Conservation (phyloP, 2,797 vertebrate genomes). For the Eulemur albifrons region DNA sequence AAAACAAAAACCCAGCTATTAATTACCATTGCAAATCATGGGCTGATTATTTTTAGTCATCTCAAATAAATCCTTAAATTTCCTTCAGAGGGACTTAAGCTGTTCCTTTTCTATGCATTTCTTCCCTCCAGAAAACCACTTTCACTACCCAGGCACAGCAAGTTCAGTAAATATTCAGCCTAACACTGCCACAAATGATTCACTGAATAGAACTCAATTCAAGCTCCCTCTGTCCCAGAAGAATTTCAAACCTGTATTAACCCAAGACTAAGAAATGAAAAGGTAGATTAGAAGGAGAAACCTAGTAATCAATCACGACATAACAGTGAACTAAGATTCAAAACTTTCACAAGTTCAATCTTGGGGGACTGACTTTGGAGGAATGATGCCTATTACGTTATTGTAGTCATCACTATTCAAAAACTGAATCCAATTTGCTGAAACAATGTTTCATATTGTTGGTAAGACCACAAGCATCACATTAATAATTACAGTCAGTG, state of each 20-base stretch:
- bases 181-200: background rate
- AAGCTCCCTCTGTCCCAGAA: slow-evolving; percentile 19
- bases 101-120: background rate
- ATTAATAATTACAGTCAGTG: background rate
- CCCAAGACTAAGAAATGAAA: slow-evolving; percentile 50
- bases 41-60: background rate
- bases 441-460: background rate
- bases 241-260: slow-evolving; percentile 25
- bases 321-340: slow-evolving; percentile 34
- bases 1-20: slow-evolving; percentile 37
- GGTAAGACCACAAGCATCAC: background rate
- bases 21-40: background rate
- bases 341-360: slow-evolving; percentile 6
- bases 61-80: slow-evolving; percentile 1
- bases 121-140: slow-evolving; percentile 1
- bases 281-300: slow-evolving; percentile 10
- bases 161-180: background rate
- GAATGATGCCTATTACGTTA: background rate
- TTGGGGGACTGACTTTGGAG: slow-evolving; percentile 5
- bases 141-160: background rate
- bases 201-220: background rate
- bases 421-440: background rate
- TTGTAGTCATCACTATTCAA: background rate
- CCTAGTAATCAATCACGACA: background rate
- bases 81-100: background rate